Base-by-base conservation (phyloP, 1,140 invertebrate genomes). In the Diabrotica virgifera region DNA sequence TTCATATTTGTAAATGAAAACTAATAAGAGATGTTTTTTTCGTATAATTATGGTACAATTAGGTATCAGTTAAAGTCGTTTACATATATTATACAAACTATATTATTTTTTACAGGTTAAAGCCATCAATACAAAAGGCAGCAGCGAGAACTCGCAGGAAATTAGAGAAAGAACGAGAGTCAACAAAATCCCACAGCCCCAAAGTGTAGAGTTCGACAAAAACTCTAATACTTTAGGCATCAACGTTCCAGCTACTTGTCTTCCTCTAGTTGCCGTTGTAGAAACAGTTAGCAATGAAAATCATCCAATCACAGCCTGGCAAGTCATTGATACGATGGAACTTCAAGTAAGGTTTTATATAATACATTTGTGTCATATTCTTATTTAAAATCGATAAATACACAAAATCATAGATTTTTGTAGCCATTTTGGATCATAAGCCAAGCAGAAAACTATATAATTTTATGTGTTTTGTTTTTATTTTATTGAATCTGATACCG, bases 71-170 rank as follows among this genome's bases (percentile, higher is more conserved):
- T 24, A 24, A 24, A 24, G 24, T 24, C 4, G 24, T 4, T 24
- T 24, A 24, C 4, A 24, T 24, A 24, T 24, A 24, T 24, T 24
- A 2, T 24, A 24, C 24, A 24, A 24, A 24, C 4, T 24, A 24
- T 24, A 24, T 24, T 24, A 24, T 50, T 65, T 58, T 38, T 67
- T 84, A 61, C 73, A 88, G 85, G 87, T 94, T 14, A 93, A 93
- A 81, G 93, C 93, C 0, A 84, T 90, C 62, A 96, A 95, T 74
- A 89, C 89, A 0, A 92, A 92, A 76, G 92, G 91, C 8, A 86
- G 87, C 56, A 94, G 92, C 36, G 89, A 92, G 62, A 93, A 90
- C 74, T 95, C 93, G 0, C 89, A 92, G 63, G 90, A 93, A 76
- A 85, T 92, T 0, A 82, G 85, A 9, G 87, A 86, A 5, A 89